Evolutionary conservation across 2,888 invertebrate genomes (phyloP), one percentile per base, ranked within the genome.

Genomic region (Hoplodrina ambigua): DNA sequence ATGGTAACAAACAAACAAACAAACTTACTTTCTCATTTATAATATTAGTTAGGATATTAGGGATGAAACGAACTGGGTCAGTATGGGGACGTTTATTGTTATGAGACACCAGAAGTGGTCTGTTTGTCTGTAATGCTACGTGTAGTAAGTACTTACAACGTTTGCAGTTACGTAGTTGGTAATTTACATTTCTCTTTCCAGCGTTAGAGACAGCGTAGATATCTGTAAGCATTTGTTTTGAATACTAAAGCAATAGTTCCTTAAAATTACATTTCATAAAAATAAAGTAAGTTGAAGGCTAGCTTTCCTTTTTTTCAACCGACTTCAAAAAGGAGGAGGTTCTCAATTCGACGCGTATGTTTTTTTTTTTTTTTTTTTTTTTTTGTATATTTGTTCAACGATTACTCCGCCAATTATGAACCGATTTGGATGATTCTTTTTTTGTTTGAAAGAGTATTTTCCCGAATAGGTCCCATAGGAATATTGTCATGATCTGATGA

Each of bases 71-170:
- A 70, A 80, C 67, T 68, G 69, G 70, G 78, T 83, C 67, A 74
- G 74, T 52, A 37, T 57, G 78, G 64, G 59, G 64, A 68, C 67
- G 63, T 73, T 81, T 74, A 77, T 69, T 69, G 78, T 81, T 83
- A 81, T 46, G 70, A 59, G 49, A 25, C 56, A 33, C 20, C 46
- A 20, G 69, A 65, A 68, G 58, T 74, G 30, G 54, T 61, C 63
- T 66, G 74, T 74, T 59, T 49, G 25, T 70, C 71, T 68, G 69
- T 71, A 65, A 69, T 69, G 54, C 59, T 59, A 62, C 63, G 59
- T 66, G 67, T 66, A 81, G 61, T 77, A 70, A 68, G 56, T 66
- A 76, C 67, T 81, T 69, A 61, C 63, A 73, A 62, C 53, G 61
- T 65, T 64, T 60, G 64, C 54, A 54, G 55, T 62, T 52, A 53